Evolutionary conservation across 2,797 vertebrate genomes (phyloP).

Genomic region (Limnodromus scolopaceus): DNA sequence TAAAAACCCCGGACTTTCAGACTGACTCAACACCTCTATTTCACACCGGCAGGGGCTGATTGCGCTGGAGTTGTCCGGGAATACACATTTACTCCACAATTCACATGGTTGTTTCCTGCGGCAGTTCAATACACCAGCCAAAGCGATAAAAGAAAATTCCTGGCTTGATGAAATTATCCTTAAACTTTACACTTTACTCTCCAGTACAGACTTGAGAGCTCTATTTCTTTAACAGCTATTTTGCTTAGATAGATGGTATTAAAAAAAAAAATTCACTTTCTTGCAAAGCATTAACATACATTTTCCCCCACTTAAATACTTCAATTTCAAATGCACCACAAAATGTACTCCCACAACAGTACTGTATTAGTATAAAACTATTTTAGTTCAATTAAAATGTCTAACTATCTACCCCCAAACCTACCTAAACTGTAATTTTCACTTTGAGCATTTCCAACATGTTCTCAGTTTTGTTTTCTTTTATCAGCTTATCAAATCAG

Average conservation of each 20-base stretch:
- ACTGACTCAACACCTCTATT: background rate
- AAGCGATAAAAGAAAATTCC: constrained; percentile 13
- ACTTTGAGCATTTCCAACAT: constrained; percentile 67
- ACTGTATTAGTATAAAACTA: constrained; percentile 76
- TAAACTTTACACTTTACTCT: constrained; percentile 51
- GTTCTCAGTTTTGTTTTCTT: constrained; percentile 74
- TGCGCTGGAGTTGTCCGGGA: background rate
- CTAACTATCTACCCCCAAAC: constrained; percentile 78
- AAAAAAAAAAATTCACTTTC: constrained; percentile 38
- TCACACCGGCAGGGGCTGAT: background rate
- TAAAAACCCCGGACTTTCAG: background rate
- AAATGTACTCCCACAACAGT: constrained; percentile 77
- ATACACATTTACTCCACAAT: background rate
- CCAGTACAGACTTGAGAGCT: constrained; percentile 41
- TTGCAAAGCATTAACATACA: constrained; percentile 74
- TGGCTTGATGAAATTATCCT: constrained; percentile 1
- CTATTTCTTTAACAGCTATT: constrained; percentile 65
- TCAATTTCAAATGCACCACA: constrained; percentile 70
- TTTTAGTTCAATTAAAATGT: constrained; percentile 82
- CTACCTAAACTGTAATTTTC: constrained; percentile 79
- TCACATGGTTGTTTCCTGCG: background rate
- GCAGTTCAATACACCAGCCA: background rate
- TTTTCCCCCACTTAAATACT: constrained; percentile 70
- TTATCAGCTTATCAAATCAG: constrained; percentile 75
- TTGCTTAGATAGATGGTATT: constrained; percentile 54